Evolutionary conservation across 2,113 vertebrate genomes (phyloP).

Genomic region (Pagrus major): DNA sequence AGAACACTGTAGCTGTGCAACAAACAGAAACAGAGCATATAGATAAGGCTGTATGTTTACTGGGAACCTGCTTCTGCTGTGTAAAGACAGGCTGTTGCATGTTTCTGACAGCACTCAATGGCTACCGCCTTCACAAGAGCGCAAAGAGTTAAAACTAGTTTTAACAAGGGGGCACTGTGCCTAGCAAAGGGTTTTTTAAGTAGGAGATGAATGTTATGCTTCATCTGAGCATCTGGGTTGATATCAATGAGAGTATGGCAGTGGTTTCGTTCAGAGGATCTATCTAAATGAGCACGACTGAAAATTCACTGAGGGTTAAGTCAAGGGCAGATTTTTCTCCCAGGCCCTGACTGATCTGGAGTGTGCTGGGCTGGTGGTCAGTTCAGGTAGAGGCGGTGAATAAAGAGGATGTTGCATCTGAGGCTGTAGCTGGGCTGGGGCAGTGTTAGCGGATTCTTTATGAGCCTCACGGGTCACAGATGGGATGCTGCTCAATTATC

Average conservation of each 20-base stretch:
- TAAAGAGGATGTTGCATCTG: constrained; percentile 50
- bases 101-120: constrained; percentile 33
- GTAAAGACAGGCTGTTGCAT: constrained; percentile 11
- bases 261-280: constrained; percentile 11
- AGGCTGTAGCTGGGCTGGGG: constrained; percentile 56
- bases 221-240: constrained; percentile 11
- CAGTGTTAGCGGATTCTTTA: constrained; percentile 57
- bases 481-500: background rate
- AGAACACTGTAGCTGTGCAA: constrained; percentile 31
- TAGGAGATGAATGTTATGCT: constrained; percentile 41
- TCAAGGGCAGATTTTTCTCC: constrained; percentile 6
- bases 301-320: constrained; percentile 22
- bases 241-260: constrained; percentile 40
- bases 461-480: constrained; percentile 42
- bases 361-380: constrained; percentile 53
- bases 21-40: constrained; percentile 28
- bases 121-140: background rate
- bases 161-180: background rate
- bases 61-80: constrained; percentile 10
- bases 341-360: constrained; percentile 15
- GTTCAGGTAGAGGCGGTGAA: constrained; percentile 38
- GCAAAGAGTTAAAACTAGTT: constrained; percentile 13
- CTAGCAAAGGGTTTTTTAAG: constrained; percentile 11
- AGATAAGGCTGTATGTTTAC: constrained; percentile 54
- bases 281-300: background rate